Evolutionary conservation across 2,888 invertebrate species (phyloP).

Genomic region (Cancer borealis): DNA sequence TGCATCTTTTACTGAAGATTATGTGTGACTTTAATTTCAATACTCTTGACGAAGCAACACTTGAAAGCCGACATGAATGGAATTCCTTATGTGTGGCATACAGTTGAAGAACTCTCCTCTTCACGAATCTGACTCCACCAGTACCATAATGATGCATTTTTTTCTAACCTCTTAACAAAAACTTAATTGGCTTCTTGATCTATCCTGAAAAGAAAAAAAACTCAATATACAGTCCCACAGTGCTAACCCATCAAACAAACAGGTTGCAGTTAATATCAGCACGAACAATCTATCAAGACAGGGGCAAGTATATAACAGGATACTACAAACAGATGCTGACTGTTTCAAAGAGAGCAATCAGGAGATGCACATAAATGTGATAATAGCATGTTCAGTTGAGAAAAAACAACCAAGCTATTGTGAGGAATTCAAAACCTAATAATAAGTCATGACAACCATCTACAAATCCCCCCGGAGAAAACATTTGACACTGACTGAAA

Average conservation of each 20-base stretch:
- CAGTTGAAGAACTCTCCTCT: background rate
- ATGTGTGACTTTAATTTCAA: background rate
- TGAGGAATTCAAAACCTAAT: no score
- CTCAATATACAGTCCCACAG: background rate
- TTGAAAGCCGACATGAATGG: background rate
- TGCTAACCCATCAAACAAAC: background rate
- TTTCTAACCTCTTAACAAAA: background rate
- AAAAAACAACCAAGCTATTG: no score
- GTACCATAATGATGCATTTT: background rate
- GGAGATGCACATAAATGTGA: no score
- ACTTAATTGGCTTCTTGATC: background rate
- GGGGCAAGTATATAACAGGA: no score
- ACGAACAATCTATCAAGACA: no score
- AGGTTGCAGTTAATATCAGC: background rate
- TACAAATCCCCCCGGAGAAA: no score
- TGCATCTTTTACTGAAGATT: background rate
- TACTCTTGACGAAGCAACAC: slow-evolving; percentile 1
- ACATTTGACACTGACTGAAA: no score
- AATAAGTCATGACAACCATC: no score
- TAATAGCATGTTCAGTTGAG: no score
- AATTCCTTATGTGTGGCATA: background rate
- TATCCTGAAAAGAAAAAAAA: background rate
- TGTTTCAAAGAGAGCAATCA: no score
- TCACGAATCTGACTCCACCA: background rate
- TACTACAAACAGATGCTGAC: no score